Evolutionary conservation across 2,888 invertebrate species (phyloP).

Genomic region (Cantharis flavilabris): DNA sequence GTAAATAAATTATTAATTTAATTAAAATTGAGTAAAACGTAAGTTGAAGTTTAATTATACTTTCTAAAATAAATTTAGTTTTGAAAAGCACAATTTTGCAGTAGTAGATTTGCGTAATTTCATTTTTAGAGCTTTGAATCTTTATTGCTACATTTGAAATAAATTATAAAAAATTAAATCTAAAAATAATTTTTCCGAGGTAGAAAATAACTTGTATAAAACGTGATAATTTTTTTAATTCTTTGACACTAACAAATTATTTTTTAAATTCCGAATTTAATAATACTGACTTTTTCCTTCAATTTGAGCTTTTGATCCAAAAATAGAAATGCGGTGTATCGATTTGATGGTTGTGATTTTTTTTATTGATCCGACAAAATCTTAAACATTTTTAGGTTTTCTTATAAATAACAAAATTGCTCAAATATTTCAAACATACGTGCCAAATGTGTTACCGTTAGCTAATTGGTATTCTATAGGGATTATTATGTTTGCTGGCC

Average conservation of each 20-base stretch:
- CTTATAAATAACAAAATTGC: slow-evolving; percentile 9
- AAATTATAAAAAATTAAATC: not conserved
- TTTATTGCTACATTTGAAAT: not conserved
- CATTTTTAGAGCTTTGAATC: not conserved
- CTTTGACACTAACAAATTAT: not conserved
- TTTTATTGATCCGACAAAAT: not conserved
- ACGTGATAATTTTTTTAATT: not conserved
- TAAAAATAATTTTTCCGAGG: not conserved
- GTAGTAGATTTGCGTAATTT: not conserved
- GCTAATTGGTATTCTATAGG: slow-evolving; percentile 18
- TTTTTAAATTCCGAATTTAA: not conserved
- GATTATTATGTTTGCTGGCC: slow-evolving; percentile 10
- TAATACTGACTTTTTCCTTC: not conserved
- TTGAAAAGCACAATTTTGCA: not conserved
- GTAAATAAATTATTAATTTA: not conserved
- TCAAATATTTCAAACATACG: slow-evolving; percentile 14
- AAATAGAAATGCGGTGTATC: not conserved
- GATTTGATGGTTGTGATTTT: not conserved
- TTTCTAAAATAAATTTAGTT: not conserved
- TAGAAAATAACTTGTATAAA: not conserved
- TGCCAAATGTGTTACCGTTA: slow-evolving; percentile 8
- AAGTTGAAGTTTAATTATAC: not conserved
- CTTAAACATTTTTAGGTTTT: not conserved
- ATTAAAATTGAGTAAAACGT: not conserved
- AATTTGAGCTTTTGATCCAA: not conserved